Conservation (phyloP, 2,113 vertebrate species). For the Caretta caretta region DNA sequence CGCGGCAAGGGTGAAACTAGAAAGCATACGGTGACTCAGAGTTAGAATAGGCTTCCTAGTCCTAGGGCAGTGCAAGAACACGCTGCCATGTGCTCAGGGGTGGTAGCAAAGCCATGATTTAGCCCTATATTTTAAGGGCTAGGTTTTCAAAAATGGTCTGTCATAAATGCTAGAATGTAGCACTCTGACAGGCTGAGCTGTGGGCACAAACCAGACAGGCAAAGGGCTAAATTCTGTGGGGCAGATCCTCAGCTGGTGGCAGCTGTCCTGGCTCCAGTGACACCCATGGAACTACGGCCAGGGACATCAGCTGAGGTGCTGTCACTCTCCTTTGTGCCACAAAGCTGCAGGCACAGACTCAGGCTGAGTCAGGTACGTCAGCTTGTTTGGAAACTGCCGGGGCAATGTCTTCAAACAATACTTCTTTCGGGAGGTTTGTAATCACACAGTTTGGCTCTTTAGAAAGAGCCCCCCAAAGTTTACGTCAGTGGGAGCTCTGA, state of each 20-base stretch:
- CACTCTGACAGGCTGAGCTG: neutral
- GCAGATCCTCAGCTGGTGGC: neutral
- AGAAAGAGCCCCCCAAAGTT: constrained; percentile 33
- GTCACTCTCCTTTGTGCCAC: neutral
- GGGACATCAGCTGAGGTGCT: neutral
- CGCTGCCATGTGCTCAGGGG: too few relatives aligned
- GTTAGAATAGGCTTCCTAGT: neutral
- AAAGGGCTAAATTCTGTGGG: neutral
- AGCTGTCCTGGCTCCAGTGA: neutral
- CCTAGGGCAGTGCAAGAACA: neutral
- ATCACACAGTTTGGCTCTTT: neutral
- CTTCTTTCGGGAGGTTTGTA: neutral
- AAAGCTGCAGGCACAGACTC: neutral
- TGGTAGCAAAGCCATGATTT: neutral
- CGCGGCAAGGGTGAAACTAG: neutral
- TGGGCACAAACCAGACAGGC: neutral
- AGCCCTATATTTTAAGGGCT: neutral
- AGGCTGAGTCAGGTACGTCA: neutral
- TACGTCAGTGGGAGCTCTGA: constrained; percentile 31
- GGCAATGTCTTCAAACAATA: neutral
- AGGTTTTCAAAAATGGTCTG: neutral
- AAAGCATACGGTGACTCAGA: neutral
- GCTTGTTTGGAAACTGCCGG: neutral
- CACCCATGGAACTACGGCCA: neutral
- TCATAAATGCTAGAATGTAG: neutral